Evolutionary conservation across 2,113 vertebrate genomes (phyloP).

Genomic region (Leptodactylus fuscus): DNA sequence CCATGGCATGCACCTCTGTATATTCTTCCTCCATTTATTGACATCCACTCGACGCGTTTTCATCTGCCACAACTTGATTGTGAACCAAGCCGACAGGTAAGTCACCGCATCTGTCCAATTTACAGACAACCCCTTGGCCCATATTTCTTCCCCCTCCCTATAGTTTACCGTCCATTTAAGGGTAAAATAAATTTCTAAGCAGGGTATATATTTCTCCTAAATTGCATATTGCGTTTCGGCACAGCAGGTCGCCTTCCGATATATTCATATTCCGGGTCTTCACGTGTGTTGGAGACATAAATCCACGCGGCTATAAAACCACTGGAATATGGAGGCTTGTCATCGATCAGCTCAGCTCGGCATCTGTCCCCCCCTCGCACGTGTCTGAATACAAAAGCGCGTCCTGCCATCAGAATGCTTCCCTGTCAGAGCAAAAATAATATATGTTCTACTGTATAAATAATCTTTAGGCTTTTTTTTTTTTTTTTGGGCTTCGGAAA

Average conservation of each 20-base stretch:
- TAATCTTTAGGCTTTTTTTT: slow-evolving; percentile 63
- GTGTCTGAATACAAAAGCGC: slow-evolving; percentile 38
- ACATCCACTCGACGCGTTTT: too few species aligned
- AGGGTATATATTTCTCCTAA: slow-evolving; percentile 23
- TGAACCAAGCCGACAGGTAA: not conserved
- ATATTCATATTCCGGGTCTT: slow-evolving; percentile 26
- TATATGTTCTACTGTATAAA: slow-evolving; percentile 67
- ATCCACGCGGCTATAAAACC: slow-evolving; percentile 66
- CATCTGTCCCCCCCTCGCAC: not conserved
- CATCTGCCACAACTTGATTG: too few species aligned
- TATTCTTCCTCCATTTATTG: not conserved
- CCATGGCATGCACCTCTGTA: too few species aligned
- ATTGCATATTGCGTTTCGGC: slow-evolving; percentile 21
- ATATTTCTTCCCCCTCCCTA: not conserved
- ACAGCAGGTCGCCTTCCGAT: slow-evolving; percentile 46
- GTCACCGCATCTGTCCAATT: not conserved
- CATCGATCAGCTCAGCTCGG: slow-evolving; percentile 63
- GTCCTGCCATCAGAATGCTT: slow-evolving; percentile 64
- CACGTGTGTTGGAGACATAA: slow-evolving; percentile 36
- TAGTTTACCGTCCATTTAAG: slow-evolving; percentile 29
- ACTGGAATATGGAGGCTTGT: slow-evolving; percentile 67
- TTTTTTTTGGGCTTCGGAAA: slow-evolving; percentile 48
- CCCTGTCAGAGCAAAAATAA: slow-evolving; percentile 68
- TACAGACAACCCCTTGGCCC: not conserved
- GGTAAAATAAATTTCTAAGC: slow-evolving; percentile 25